Base-by-base conservation (phyloP, 1,140 invertebrate genomes). In the Halictus rubicundus region DNA sequence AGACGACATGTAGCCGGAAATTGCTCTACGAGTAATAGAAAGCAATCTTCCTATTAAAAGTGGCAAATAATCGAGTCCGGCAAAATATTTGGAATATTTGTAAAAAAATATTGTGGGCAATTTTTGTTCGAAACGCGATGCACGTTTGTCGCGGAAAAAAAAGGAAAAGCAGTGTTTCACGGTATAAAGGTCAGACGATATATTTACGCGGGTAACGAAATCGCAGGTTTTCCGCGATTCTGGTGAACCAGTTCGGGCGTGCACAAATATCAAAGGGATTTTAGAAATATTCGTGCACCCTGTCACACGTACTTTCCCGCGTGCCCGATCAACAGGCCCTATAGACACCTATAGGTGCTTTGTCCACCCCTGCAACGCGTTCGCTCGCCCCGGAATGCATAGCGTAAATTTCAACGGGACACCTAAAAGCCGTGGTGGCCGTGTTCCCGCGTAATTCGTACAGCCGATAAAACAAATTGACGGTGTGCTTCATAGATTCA, bases 331-430 rank as follows among this genome's bases (percentile, higher is more conserved):
- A 46, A 72, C 60, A 54, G 54, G 23, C 6, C 46, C 14, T 32
- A 39, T 1, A 32, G 27, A n/a, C 27, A 42, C 9, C 12, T 39
- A 54, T 54, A 21, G 25, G 21, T 21, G 46, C 42, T 71, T 39
- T 61, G 39, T 63, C 16, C 68, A 52, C 39, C 27, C n/a, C 52
- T 57, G 37, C n/a, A 2, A n/a, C 52, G 3, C 46, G 54, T 77
- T 59, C 25, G 49, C 6, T 69, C 3, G 0, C 25, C 14, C n/a
- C 7, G 23, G 46, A 19, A 21, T 59, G n/a, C n/a, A 3, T 14
- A 46, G 65, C 42, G 42, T 77, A 70, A 77, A 61, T n/a, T 70
- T 77, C 25, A 68, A 76, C 39, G 42, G 65, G 39, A 65, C 57
- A 68, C 57, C 65, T 21, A 19, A 69, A 60, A 21, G 27, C 25